These are phyloP conservation scores for Phymorhynchus buccinoides DNA, from an alignment of 1,140 invertebrate genomes.

Conservation along the genomic window DNA sequence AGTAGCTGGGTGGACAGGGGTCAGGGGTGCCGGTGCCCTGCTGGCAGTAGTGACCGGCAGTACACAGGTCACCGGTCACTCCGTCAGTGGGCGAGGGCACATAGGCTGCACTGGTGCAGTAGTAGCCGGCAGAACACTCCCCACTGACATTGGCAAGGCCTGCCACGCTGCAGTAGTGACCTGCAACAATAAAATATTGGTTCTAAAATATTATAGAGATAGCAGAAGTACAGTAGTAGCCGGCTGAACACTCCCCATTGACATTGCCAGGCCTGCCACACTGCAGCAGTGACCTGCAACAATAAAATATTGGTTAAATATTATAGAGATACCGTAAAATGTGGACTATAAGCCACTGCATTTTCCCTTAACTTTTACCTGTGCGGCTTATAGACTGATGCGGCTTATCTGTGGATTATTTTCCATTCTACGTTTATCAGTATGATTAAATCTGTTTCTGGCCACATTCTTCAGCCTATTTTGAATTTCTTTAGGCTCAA, in stretches of 20 bases:
- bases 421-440: too few relatives aligned
- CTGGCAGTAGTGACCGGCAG: constrained; percentile 63
- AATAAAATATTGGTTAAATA: too few relatives aligned
- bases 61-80: constrained; percentile 62
- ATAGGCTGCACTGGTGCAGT: constrained; percentile 61
- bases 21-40: constrained; percentile 54
- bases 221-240: constrained; percentile 65
- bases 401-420: too few relatives aligned
- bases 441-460: too few relatives aligned
- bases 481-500: too few relatives aligned
- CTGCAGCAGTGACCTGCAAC: constrained; percentile 64
- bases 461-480: too few relatives aligned
- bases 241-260: constrained; percentile 61
- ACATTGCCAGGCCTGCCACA: constrained; percentile 55
- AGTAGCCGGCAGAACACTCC: constrained; percentile 65
- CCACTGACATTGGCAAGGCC: constrained; percentile 62
- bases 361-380: too few relatives aligned
- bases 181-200: constrained; percentile 47
- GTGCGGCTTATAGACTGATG: too few relatives aligned
- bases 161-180: constrained; percentile 62
- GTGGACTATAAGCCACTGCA: too few relatives aligned
- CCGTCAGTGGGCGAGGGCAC: constrained; percentile 61
- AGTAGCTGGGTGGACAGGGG: constrained; percentile 63
- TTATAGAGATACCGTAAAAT: too few relatives aligned
- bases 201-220: constrained; percentile 35